A percentile compares a stretch with the other conserved stretches of the same genome.
These are phyloP conservation scores for Arbacia lixula DNA, from an alignment of 53 echinoderm and acorn worm genomes.

Conservation along the genomic window DNA sequence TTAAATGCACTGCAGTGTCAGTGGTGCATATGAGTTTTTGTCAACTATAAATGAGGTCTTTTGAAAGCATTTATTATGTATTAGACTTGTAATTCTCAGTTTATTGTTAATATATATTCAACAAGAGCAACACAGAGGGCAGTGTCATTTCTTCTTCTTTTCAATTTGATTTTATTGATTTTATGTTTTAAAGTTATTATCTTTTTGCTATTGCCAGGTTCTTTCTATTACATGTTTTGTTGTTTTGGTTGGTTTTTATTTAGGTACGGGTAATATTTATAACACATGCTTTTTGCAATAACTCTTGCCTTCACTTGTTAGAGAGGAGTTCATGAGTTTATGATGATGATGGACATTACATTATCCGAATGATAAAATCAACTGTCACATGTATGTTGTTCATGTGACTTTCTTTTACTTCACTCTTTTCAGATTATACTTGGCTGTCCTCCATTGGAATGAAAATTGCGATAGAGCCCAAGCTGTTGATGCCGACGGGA, in stretches of 20 bases:
- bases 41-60: too few relatives aligned
- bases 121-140: too few relatives aligned
- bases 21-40: too few relatives aligned
- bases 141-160: too few relatives aligned
- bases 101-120: too few relatives aligned
- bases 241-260: not conserved
- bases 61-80: too few relatives aligned
- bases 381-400: conserved; percentile 9
- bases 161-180: not conserved
- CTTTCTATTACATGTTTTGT: conserved; percentile 12
- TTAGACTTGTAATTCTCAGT: too few relatives aligned
- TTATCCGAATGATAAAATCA: not conserved
- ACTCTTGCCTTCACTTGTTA: conserved; percentile 11
- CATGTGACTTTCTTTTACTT: not conserved
- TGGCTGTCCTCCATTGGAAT: too few relatives aligned
- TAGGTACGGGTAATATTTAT: conserved; percentile 6
- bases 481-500: not conserved
- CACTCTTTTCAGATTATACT: conserved; percentile 5
- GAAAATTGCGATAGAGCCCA: not conserved
- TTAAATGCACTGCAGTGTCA: too few relatives aligned
- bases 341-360: conserved; percentile 12
- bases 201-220: conserved; percentile 8
- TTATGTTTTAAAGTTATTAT: not conserved
- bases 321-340: not conserved
- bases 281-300: conserved; percentile 10